These are phyloP conservation scores for Drosophila arawakana DNA, from an alignment of 1,140 invertebrate genomes.

Conservation along the genomic window DNA sequence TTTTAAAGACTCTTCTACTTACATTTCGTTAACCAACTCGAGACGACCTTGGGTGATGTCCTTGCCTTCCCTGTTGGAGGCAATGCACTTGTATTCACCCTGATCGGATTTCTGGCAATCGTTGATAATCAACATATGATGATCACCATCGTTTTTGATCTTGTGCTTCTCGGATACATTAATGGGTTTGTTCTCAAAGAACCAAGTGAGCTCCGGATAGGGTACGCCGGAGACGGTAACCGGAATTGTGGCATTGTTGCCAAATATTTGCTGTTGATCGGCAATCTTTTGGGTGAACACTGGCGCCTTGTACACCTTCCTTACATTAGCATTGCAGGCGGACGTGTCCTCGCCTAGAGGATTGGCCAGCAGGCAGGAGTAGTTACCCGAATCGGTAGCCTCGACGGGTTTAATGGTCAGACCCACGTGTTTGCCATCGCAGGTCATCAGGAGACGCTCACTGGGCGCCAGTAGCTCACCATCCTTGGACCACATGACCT, in stretches of 20 bases:
- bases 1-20: conserved; percentile 74
- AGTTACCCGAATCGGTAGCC: conserved; percentile 91
- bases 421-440: conserved; percentile 92
- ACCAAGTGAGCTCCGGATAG: conserved; percentile 94
- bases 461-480: conserved; percentile 87
- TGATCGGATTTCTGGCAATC: conserved; percentile 89
- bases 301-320: conserved; percentile 92
- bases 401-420: conserved; percentile 90
- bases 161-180: conserved; percentile 89
- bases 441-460: conserved; percentile 89
- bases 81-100: conserved; percentile 91
- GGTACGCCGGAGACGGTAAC: conserved; percentile 94
- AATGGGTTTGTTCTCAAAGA: conserved; percentile 90
- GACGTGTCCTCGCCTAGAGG: conserved; percentile 90
- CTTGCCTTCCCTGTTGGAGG: conserved; percentile 92
- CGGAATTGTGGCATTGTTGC: conserved; percentile 92
- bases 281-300: conserved; percentile 92
- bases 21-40: conserved; percentile 93
- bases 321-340: conserved; percentile 89
- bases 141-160: conserved; percentile 89
- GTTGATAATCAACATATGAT: conserved; percentile 90
- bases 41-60: conserved; percentile 90
- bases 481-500: conserved; percentile 93
- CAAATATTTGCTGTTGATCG: conserved; percentile 93
- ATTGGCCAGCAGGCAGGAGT: conserved; percentile 90